Conservation (phyloP, 30 jellyfish, hydroid and myxozoan species). For the Morbakka virulenta region DNA sequence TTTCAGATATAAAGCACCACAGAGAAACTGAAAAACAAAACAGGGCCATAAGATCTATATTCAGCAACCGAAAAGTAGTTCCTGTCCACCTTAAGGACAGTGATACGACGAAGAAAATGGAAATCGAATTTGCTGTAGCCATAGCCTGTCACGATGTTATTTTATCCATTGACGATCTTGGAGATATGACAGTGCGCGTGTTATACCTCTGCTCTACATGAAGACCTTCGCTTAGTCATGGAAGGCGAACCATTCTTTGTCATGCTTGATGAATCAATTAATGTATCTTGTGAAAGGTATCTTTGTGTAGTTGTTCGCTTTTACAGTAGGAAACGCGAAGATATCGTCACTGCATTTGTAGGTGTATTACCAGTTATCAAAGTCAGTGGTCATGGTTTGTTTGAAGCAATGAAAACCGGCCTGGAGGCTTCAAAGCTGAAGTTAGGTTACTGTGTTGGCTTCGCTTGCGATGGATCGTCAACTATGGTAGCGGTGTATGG, state of each 20-base stretch:
- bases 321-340: constrained; percentile 17
- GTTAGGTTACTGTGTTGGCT: constrained; percentile 4
- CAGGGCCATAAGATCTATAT: too few species aligned
- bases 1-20: too few species aligned
- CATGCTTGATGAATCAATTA: constrained; percentile 45
- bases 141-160: constrained; percentile 64
- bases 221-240: constrained; percentile 21
- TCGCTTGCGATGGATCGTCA: too few species aligned
- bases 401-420: background rate
- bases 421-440: constrained; percentile 6
- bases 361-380: constrained; percentile 38
- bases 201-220: constrained; percentile 26
- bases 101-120: constrained; percentile 39
- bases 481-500: constrained; percentile 39
- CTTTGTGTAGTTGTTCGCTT: constrained; percentile 52
- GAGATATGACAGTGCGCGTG: constrained; percentile 31
- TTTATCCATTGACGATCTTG: constrained; percentile 45
- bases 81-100: constrained; percentile 14
- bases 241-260: constrained; percentile 35
- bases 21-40: too few species aligned
- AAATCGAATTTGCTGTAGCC: constrained; percentile 46
- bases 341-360: constrained; percentile 38
- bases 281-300: constrained; percentile 17
- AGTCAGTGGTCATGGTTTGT: constrained; percentile 24
- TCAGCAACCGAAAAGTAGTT: too few species aligned